These are phyloP conservation scores for Hylomyscus alleni DNA, from an alignment of 2,797 vertebrate species.

Conservation along the genomic window DNA sequence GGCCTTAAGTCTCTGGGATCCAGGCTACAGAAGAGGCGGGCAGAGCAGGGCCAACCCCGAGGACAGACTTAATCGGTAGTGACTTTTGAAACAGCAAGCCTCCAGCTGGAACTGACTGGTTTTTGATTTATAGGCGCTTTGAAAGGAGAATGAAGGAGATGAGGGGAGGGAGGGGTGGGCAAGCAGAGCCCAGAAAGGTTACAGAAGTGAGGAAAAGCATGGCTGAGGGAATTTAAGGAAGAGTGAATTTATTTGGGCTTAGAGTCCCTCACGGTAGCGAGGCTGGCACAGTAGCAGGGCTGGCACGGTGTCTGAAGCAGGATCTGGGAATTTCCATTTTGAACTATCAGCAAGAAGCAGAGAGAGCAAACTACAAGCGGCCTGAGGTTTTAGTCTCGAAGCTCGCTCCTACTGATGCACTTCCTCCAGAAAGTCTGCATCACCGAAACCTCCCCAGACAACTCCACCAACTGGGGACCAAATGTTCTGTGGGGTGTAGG, in stretches of 20 bases:
- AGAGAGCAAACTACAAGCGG: background rate
- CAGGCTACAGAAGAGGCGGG: too few species aligned
- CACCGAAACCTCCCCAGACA: background rate
- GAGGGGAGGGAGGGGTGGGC: too few species aligned
- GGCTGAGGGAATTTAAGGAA: background rate
- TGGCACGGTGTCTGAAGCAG: too few species aligned
- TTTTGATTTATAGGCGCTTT: background rate
- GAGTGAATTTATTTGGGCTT: background rate
- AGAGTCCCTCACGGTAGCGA: background rate
- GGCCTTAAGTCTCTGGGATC: background rate
- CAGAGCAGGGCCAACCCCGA: background rate
- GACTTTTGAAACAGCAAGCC: background rate
- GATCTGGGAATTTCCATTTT: background rate
- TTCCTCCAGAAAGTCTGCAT: background rate
- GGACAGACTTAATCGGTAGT: background rate
- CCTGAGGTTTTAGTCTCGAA: background rate
- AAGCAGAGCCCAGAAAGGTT: background rate
- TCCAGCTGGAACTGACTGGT: background rate
- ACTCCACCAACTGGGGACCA: background rate
- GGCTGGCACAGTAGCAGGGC: too few species aligned
- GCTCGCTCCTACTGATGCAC: background rate
- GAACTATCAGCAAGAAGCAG: background rate
- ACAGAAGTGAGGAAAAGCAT: background rate
- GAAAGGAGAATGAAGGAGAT: background rate
- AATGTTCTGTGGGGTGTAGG: background rate